Base-by-base conservation (phyloP, 2,888 invertebrate genomes). In the Standfussiana lucernea region DNA sequence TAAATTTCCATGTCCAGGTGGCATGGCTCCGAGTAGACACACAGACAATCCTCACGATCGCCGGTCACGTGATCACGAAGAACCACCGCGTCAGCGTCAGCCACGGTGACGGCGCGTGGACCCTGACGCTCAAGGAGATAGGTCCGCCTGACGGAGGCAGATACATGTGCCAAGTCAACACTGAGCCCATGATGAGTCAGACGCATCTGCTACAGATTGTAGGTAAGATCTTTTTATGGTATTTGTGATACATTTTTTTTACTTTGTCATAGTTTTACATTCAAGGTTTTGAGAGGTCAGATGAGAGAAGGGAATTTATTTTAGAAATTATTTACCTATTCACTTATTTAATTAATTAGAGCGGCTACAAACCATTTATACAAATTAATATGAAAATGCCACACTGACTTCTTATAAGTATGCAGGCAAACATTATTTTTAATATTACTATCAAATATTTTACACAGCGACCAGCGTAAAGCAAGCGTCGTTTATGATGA, bases 1-100 rank as follows among this genome's bases (percentile, higher is more conserved):
- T 40, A 28, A n/a, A 40, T 64, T 2, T 65, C 1, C 0, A 4
- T 50, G 1, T 15, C 1, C 95, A 99, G 99, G 98, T 99, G 91
- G 99, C 99, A 91, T 99, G 99, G 98, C 97, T 99, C 77, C 97
- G 98, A 84, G 98, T 99, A 75, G 99, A 99, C 96, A 99, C 98
- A 56, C 99, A 99, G 94, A 99, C 98, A 15, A 98, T 99, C 90
- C 97, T 99, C 88, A 98, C 98, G 64, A 99, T 99, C 90, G 98
- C 98, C 83, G 98, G 97, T 90, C 98, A 99, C 96, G 98, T 99
- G 92, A 99, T 99, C 94, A 99, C 99, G 78, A 98, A 99, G 96
- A 99, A 98, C 96, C 98, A 98, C 94, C 97, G 99, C 87, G 98
- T 99, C 93, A 98, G 97, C 88, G 98, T 99, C 88, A 97, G 97